These are phyloP conservation scores for Tolypeutes matacus DNA, from an alignment of 2,797 vertebrate species.

Conservation along the genomic window DNA sequence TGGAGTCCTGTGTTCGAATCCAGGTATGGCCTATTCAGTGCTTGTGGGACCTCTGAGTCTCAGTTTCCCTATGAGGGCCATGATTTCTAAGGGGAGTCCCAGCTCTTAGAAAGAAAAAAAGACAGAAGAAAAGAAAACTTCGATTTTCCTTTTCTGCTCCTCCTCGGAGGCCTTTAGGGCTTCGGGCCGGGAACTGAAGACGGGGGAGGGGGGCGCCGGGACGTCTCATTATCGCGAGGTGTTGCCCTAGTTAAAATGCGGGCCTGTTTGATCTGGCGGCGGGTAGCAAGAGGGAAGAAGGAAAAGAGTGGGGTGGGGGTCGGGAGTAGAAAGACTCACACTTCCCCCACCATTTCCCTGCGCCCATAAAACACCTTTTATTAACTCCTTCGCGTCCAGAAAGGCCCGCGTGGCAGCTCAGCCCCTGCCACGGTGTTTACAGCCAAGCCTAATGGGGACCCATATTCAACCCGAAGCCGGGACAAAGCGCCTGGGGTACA, in stretches of 20 bases:
- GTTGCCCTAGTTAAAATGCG: conserved; percentile 81
- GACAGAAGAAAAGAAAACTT: not conserved
- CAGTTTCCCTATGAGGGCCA: not conserved
- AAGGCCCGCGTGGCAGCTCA: conserved; percentile 58
- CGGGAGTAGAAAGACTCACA: conserved; percentile 63
- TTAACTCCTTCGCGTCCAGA: conserved; percentile 82
- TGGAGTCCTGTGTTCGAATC: conserved; percentile 72
- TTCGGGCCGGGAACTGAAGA: not conserved
- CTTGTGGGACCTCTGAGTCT: not conserved
- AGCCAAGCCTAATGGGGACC: conserved; percentile 66
- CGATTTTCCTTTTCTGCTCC: conserved; percentile 40
- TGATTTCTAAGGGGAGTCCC: not conserved
- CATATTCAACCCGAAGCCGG: conserved; percentile 56
- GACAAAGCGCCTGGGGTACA: not conserved
- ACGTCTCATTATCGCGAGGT: conserved; percentile 78
- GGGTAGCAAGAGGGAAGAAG: conserved; percentile 72
- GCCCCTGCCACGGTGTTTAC: conserved; percentile 70
- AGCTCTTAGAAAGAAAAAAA: conserved; percentile 32
- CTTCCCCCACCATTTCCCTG: conserved; percentile 73
- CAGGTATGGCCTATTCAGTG: not conserved
- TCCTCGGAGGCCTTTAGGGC: not conserved
- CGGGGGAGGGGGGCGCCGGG: conserved; percentile 26
- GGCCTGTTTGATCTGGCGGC: conserved; percentile 80
- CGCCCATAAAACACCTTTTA: conserved; percentile 81
- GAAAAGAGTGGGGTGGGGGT: conserved; percentile 50